Evolutionary conservation across 2,888 invertebrate species (phyloP).

Genomic region (Liopterus haemorrhoidalis): DNA sequence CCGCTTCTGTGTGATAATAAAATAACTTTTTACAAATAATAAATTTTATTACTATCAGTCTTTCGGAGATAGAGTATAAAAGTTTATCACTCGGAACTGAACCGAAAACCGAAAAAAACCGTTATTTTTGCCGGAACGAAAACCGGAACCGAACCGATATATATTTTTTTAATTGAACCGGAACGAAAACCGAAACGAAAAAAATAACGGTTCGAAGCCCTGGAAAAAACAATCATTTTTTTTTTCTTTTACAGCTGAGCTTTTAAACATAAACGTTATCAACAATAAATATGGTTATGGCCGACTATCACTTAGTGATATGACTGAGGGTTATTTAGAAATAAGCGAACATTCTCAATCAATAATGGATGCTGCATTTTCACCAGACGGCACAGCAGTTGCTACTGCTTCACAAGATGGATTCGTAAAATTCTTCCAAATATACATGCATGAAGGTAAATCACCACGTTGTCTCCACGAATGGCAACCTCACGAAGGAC

Average conservation of each 20-base stretch:
- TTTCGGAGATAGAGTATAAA: too few species aligned
- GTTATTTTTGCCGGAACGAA: too few species aligned
- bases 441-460: constrained; percentile 63
- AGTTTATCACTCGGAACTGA: too few species aligned
- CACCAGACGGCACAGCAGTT: constrained; percentile 90
- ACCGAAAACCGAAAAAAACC: too few species aligned
- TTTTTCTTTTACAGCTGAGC: constrained; percentile 46
- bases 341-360: constrained; percentile 56
- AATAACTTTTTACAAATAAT: too few species aligned
- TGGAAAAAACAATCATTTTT: too few species aligned
- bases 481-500: constrained; percentile 89
- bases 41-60: too few species aligned
- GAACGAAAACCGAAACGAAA: constrained; percentile 1
- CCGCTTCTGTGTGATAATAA: too few species aligned
- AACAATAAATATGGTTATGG: constrained; percentile 44
- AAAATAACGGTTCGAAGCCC: too few species aligned
- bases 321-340: constrained; percentile 50
- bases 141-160: background rate
- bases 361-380: constrained; percentile 81
- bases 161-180: background rate
- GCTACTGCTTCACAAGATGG: constrained; percentile 88
- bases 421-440: constrained; percentile 87
- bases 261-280: constrained; percentile 51
- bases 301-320: constrained; percentile 42
- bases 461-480: constrained; percentile 81